Base-by-base conservation (phyloP, 2,888 invertebrate genomes). In the Parnassius apollo region DNA sequence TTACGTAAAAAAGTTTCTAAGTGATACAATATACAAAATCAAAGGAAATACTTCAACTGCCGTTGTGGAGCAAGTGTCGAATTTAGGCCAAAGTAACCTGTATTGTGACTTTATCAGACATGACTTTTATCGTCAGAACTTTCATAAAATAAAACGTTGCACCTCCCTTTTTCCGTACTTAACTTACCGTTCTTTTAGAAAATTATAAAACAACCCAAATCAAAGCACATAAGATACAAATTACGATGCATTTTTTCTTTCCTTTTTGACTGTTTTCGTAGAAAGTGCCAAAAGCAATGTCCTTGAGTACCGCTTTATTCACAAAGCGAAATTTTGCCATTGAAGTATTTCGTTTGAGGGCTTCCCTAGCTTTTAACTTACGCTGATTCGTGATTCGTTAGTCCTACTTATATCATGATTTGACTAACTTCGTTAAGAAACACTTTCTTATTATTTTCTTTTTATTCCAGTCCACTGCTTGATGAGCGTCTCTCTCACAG, bases 31-130 rank as follows among this genome's bases (percentile, higher is more conserved):
- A 12, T 25, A 35, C 54, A 59, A 54, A 59, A 49, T 48, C 13
- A 11, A 9, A 11, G n/a, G 49, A 42, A 55, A 60, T 50, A 44
- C 22, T 61, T 61, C 44, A 46, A 57, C 12, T 18, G 42, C 13
- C 55, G 55, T 61, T 55, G 42, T 54, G 25, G 49, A 54, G 49
- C n/a, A 42, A 55, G 49, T 61, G 60, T 61, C 60, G 44, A 61
- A 61, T 61, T 61, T 55, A 9, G 9, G 13, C 55, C 22, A 13
- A 46, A 18, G 55, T 25, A 25, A 1, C 18, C 18, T 18, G 18
- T 18, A 18, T 18, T 18, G 18, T 18, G 18, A 18, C 18, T 18
- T 18, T 18, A 18, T 18, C 18, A 22, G 13, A 12, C 2, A 48
- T 42, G 53, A 13, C 59, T 59, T 46, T 59, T 12, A 46, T 52